Percentiles rank a stretch among this genome's conserved stretches.
These are phyloP conservation scores for Ischnura elegans DNA, from an alignment of 2,888 invertebrate genomes.

Conservation along the genomic window DNA sequence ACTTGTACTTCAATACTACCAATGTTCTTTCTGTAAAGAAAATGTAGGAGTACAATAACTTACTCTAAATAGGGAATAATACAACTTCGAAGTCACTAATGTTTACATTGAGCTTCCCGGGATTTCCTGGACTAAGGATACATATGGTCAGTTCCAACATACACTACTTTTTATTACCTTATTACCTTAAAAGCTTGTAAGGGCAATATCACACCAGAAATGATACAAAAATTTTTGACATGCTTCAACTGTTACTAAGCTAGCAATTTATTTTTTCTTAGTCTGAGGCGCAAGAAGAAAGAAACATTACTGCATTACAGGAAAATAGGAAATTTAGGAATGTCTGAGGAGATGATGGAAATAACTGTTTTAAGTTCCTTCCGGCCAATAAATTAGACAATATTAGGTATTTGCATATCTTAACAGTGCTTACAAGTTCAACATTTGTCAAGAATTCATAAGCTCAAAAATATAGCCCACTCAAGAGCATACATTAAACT, in stretches of 20 bases:
- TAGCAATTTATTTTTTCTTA: neutral
- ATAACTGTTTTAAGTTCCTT: neutral
- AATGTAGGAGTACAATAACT: too few relatives aligned
- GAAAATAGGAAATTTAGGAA: neutral
- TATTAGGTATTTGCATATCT: neutral
- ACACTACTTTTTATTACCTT: too few relatives aligned
- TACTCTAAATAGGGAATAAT: too few relatives aligned
- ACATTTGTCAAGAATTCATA: neutral
- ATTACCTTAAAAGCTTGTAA: too few relatives aligned
- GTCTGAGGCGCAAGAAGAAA: neutral
- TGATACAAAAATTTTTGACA: neutral
- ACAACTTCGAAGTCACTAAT: too few relatives aligned
- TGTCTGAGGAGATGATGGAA: neutral
- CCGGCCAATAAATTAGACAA: neutral
- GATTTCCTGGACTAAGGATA: too few relatives aligned
- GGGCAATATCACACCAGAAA: too few relatives aligned
- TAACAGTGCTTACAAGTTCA: neutral
- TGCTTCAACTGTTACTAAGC: neutral
- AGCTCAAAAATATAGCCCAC: slow-evolving; percentile 3
- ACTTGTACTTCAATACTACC: too few relatives aligned
- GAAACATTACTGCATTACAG: neutral
- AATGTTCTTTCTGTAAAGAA: too few relatives aligned
- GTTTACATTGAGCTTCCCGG: too few relatives aligned
- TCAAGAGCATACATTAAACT: neutral
- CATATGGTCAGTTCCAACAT: too few relatives aligned